phyloP scores from a whole-genome alignment of 2,797 vertebrate species.

The Falco biarmicus region DNA sequence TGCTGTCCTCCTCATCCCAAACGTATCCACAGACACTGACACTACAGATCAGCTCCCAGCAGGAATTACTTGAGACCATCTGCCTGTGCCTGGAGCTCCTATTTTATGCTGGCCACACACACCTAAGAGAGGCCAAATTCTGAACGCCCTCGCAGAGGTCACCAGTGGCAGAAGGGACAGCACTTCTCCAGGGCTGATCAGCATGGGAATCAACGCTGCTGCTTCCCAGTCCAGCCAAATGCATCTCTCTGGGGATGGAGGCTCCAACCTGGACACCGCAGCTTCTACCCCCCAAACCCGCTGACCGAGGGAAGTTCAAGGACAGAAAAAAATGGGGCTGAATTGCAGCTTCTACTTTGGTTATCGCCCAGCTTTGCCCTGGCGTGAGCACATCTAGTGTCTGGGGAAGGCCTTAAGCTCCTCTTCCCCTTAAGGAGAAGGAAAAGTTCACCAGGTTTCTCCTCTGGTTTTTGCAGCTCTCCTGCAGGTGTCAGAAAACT shows the following conservation, averaged over 20 bases:
- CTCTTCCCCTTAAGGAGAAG: background rate
- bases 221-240: background rate
- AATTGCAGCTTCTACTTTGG: constrained; percentile 8
- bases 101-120: accelerated
- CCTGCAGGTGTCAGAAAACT: background rate
- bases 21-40: accelerated
- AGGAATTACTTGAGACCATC: accelerated
- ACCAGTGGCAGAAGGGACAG: too few species aligned
- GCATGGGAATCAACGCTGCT: accelerated
- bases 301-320: background rate
- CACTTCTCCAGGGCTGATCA: background rate
- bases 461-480: background rate
- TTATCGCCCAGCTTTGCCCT: background rate
- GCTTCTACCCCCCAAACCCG: background rate
- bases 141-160: background rate
- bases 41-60: background rate
- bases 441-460: background rate
- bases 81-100: background rate
- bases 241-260: background rate
- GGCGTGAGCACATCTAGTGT: background rate
- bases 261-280: background rate
- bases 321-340: background rate
- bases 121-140: background rate
- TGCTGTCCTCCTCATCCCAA: background rate
- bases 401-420: background rate